phyloP scores from a whole-genome alignment of 1,140 invertebrate genomes.

The Delia radicum region DNA sequence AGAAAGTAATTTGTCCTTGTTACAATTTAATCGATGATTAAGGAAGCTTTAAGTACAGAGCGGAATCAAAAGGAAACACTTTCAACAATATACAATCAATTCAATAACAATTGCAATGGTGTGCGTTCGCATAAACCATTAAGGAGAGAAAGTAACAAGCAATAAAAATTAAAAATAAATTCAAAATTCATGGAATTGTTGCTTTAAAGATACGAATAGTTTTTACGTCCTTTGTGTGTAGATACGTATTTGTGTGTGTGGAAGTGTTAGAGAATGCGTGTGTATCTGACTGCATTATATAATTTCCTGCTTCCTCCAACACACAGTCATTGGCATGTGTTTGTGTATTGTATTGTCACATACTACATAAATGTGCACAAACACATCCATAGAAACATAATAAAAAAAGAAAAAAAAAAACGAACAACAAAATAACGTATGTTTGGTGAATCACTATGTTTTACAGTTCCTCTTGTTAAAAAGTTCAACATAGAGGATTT shows the following conservation, averaged over 20 bases:
- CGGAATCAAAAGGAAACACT: neutral
- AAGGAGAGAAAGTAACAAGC: neutral
- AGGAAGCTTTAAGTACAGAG: neutral
- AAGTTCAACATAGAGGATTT: slow-evolving; percentile 12
- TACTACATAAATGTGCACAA: too few relatives aligned
- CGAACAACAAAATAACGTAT: neutral
- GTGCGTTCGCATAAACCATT: neutral
- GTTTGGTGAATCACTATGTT: neutral
- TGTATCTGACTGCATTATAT: neutral
- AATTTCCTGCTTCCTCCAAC: neutral
- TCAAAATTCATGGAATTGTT: neutral
- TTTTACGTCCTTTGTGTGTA: neutral
- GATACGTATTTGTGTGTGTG: neutral
- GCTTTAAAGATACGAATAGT: neutral
- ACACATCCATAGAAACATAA: too few relatives aligned
- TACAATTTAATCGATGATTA: slow-evolving; percentile 17
- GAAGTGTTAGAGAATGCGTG: neutral
- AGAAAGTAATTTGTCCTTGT: slow-evolving; percentile 22
- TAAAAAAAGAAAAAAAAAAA: neutral
- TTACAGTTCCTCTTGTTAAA: slow-evolving; percentile 13
- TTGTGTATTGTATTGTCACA: neutral
- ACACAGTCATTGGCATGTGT: neutral
- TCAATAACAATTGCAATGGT: neutral
- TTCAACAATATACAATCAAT: neutral
- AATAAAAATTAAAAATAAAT: neutral